Evolutionary conservation across 2,888 invertebrate species (phyloP), one percentile per base, ranked within the genome.

Genomic region (Phymatocera aterrima): DNA sequence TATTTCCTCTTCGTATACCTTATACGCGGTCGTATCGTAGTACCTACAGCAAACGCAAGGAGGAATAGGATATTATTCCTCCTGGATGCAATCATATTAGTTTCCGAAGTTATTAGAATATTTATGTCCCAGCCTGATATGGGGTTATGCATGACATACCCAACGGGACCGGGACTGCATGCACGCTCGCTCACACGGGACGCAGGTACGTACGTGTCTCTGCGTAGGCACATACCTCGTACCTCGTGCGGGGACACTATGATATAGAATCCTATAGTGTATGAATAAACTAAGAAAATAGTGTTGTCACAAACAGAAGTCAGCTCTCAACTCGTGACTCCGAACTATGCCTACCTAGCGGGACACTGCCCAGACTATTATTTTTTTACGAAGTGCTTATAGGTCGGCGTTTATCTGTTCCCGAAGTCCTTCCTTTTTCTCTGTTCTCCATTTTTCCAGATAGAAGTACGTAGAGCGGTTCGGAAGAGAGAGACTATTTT

Each of bases 31-130:
- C n/a, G n/a, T 12, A n/a, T 18, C 54, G 54, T 10, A 18, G 80
- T 77, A 65, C 81, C 78, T 80, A 77, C 81, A 51, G 51, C 40
- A 70, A 70, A 70, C 31, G 70, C 48, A 51, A 48, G 48, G 65
- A 70, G 70, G 70, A 70, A 79, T 81, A 79, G 79, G 79, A 83
- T 83, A 84, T 84, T 85, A 84, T 85, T 86, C 83, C 83, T 82
- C 68, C 78, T 80, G 84, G 84, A 84, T 77, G 84, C 83, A 87
- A 87, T 86, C 85, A 84, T 85, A 85, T 87, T 86, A 87, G 87
- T 88, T 88, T 83, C 81, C 84, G 82, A 87, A 87, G 83, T 87
- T 83, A 84, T 87, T 86, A 84, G 84, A 87, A 87, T 88, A 87
- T 88, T 87, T 86, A 87, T 87, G 83, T 79, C 79, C 74, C 10